phyloP scores from a whole-genome alignment of 2,888 invertebrate species.

The Electrophaes corylata region DNA sequence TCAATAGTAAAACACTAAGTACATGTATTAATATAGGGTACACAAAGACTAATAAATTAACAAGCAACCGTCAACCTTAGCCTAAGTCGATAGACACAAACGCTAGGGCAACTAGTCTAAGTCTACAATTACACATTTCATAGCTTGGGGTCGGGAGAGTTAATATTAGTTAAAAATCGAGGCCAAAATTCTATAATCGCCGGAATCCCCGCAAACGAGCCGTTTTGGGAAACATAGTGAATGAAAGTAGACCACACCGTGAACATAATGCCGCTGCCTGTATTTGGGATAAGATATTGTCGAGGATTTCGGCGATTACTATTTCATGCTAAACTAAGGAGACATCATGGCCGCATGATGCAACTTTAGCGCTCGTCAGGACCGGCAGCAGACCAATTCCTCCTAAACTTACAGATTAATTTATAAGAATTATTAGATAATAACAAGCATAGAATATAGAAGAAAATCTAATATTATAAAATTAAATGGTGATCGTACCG shows the following conservation, averaged over 20 bases:
- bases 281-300: conserved; percentile 8
- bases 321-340: conserved; percentile 64
- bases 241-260: conserved; percentile 7
- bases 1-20: conserved; percentile 60
- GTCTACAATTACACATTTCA: conserved; percentile 80
- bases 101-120: conserved; percentile 45
- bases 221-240: conserved; percentile 8
- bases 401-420: conserved; percentile 29
- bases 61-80: conserved; percentile 61
- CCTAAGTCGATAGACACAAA: conserved; percentile 51
- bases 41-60: conserved; percentile 56
- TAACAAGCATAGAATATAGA: conserved; percentile 32
- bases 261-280: conserved; percentile 5
- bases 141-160: conserved; percentile 70
- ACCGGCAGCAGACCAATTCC: conserved; percentile 48
- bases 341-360: conserved; percentile 83
- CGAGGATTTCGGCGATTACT: conserved; percentile 59
- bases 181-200: conserved; percentile 65
- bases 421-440: conserved; percentile 26
- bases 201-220: conserved; percentile 39
- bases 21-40: conserved; percentile 62
- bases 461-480: conserved; percentile 25
- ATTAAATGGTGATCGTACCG: conserved; percentile 38
- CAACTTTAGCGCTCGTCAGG: conserved; percentile 64
- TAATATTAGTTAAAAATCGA: conserved; percentile 74